Percentiles rank a stretch among this genome's conserved stretches.
phyloP scores from a whole-genome alignment of 2,113 vertebrate genomes.

The Tenebrosternarchus preto region DNA sequence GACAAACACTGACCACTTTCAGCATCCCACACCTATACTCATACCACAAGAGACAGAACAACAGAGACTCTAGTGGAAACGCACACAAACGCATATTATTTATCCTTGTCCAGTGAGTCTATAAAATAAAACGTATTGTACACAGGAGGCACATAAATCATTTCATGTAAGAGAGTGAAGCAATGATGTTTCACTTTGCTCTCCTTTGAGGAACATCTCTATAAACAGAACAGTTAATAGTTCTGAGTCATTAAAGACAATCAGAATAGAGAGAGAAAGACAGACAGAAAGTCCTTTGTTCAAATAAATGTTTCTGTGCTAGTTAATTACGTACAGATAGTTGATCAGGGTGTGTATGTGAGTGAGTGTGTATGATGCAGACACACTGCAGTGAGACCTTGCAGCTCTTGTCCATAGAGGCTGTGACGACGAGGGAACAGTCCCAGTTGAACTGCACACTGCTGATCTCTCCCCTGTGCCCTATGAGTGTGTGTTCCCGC shows the following conservation, averaged over 20 bases:
- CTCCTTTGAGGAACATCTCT: constrained; percentile 23
- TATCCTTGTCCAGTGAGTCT: background rate
- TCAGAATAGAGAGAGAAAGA: constrained; percentile 11
- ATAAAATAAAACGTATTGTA: background rate
- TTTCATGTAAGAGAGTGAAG: background rate
- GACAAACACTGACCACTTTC: constrained; percentile 77
- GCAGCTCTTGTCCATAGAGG: constrained; percentile 92
- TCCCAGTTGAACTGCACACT: constrained; percentile 92
- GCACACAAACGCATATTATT: background rate
- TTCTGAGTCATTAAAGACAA: background rate
- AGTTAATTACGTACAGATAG: background rate
- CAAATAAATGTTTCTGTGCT: too few relatives aligned
- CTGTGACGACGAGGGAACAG: constrained; percentile 84
- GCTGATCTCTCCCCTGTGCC: constrained; percentile 88
- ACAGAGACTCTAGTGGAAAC: constrained; percentile 12
- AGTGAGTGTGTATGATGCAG: background rate
- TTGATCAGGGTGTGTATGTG: constrained; percentile 1
- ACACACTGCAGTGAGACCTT: constrained; percentile 75
- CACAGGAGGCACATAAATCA: constrained; percentile 1
- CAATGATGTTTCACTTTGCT: constrained; percentile 17
- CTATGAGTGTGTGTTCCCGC: constrained; percentile 79
- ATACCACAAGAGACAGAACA: constrained; percentile 13
- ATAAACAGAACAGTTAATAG: constrained; percentile 26
- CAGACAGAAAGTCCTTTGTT: background rate
- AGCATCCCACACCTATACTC: constrained; percentile 85